Conservation (phyloP, 2,113 vertebrate genomes). For the Mugil cephalus region DNA sequence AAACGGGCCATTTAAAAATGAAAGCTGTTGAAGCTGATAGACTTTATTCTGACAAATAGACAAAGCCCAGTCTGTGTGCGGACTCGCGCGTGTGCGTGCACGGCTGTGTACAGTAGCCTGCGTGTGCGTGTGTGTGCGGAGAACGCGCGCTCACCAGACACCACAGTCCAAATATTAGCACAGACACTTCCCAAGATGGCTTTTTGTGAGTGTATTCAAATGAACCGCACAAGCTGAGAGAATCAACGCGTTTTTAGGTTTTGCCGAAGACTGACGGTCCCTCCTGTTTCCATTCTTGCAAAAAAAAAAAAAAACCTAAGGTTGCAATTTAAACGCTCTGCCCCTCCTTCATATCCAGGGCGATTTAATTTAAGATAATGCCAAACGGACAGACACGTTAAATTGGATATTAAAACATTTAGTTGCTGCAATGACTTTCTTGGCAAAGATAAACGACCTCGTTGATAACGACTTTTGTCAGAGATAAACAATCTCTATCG, state of each 20-base stretch:
- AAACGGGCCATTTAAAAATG: conserved; percentile 18
- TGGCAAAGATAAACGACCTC: conserved; percentile 61
- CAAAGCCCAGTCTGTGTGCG: conserved; percentile 18
- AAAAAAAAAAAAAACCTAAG: conserved; percentile 17
- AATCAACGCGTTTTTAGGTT: conserved; percentile 45
- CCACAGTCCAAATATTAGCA: conserved; percentile 71
- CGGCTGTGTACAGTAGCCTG: too few relatives aligned
- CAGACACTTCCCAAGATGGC: conserved; percentile 64
- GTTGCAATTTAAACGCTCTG: conserved; percentile 4
- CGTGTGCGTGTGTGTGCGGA: background rate
- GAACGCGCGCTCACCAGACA: conserved; percentile 24
- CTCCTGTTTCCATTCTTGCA: background rate
- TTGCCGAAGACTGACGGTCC: conserved; percentile 1
- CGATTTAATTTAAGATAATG: conserved; percentile 2
- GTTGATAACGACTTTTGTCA: conserved; percentile 58
- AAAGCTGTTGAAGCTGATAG: conserved; percentile 9
- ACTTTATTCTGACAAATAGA: conserved; percentile 42
- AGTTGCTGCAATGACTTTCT: conserved; percentile 32
- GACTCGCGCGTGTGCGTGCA: background rate
- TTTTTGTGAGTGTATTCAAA: conserved; percentile 50
- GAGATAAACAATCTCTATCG: conserved; percentile 61
- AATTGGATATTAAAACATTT: conserved; percentile 26
- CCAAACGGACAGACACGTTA: background rate
- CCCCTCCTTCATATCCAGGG: background rate
- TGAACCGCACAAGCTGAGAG: conserved; percentile 28